Evolutionary conservation across 53 echinoderm and acorn worm genomes (phyloP), one percentile per base, ranked within the genome.

Genomic region (Hippasteria phrygiana): DNA sequence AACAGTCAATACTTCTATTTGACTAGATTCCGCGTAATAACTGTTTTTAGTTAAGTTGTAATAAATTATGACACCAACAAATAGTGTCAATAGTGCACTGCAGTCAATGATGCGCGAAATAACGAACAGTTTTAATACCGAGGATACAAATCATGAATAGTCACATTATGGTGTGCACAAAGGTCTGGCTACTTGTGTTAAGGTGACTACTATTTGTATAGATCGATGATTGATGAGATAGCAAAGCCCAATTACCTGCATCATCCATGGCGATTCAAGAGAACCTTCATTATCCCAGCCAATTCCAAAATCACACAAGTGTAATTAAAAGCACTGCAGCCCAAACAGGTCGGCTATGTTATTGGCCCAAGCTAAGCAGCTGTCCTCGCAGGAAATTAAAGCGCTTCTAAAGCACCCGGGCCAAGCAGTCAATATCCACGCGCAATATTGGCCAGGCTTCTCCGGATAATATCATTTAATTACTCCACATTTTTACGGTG

Each of bases 401-500:
- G 85, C 71, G 71, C 50, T 70, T 70, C 85, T 85, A 85, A 85
- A 85, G 85, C 85, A 71, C 71, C 85, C 85, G 47, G 71, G 47
- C 85, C 85, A 38, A 71, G 85, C 85, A 85, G 69, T 85, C 85
- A 85, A 85, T 85, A 85, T 85, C 85, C 69, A 85, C 71, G 85
- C 85, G 47, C 48, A 70, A 85, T 85, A 85, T 85, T 71, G 71
- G 85, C 85, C 70, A 36, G 53, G 85, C 71, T 71, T 85, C 85
- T 67, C 85, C 70, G 85, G 85, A 85, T 85, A 85, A 85, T 71
- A 85, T 85, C 85, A 71, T 85, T 85, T 85, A 85, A 85, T 85
- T 85, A 85, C 85, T 85, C 71, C 85, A 71, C 85, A 85, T 85
- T 85, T 85, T 85, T 85, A 85, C 85, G 85, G 85, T 85, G 85